phyloP scores from a whole-genome alignment of 2,797 vertebrate genomes.

The Gymnoscopelus microlampas region DNA sequence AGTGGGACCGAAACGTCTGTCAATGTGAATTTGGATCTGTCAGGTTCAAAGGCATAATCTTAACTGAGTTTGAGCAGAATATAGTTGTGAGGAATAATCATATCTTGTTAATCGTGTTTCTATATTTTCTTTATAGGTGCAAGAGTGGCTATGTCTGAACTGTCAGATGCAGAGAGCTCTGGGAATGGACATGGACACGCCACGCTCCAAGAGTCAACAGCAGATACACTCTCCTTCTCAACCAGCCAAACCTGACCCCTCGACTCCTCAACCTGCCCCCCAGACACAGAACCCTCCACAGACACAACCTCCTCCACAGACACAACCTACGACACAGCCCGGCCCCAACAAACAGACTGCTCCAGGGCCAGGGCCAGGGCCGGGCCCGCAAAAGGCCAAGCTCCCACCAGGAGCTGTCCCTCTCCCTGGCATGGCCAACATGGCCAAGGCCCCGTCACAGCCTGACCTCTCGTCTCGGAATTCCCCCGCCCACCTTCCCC shows the following conservation, averaged over 20 bases:
- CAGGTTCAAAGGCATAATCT: too few species aligned
- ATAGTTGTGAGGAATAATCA: neutral
- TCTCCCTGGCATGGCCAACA: slow-evolving; percentile 85
- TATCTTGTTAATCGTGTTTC: slow-evolving; percentile 16
- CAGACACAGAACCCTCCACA: slow-evolving; percentile 43
- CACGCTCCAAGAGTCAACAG: slow-evolving; percentile 97
- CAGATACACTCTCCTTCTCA: slow-evolving; percentile 94
- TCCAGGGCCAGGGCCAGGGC: slow-evolving; percentile 28
- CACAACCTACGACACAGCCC: slow-evolving; percentile 39
- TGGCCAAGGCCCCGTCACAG: slow-evolving; percentile 86
- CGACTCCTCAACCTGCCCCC: slow-evolving; percentile 57
- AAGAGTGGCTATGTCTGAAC: slow-evolving; percentile 99
- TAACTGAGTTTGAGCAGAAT: too few species aligned
- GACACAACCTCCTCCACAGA: slow-evolving; percentile 53
- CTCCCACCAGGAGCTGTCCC: slow-evolving; percentile 74
- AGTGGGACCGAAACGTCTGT: too few species aligned
- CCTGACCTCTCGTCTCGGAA: slow-evolving; percentile 83
- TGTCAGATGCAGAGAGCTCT: slow-evolving; percentile 99
- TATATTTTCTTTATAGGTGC: slow-evolving; percentile 81
- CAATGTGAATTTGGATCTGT: too few species aligned
- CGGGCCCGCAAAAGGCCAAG: slow-evolving; percentile 66
- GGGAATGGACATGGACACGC: slow-evolving; percentile 98
- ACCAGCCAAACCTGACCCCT: slow-evolving; percentile 83
- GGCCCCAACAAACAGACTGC: too few species aligned
- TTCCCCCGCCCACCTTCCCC: slow-evolving; percentile 83